Conservation (phyloP, 2,888 invertebrate genomes). For the Pseudolycoriella hygida region DNA sequence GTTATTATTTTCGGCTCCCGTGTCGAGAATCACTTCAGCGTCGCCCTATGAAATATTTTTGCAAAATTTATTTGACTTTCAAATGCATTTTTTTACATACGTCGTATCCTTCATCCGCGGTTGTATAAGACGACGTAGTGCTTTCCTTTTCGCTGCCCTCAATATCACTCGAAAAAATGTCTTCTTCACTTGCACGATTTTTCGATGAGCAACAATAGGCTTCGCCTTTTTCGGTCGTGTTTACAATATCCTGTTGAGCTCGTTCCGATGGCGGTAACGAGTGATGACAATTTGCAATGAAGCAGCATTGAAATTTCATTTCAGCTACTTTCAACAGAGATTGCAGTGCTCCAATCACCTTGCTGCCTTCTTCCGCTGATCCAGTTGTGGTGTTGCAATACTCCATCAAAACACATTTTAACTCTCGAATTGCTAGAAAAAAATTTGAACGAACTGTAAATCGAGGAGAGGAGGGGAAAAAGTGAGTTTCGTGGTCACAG, state of each 20-base stretch:
- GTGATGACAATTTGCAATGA: background rate
- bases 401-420: too few relatives aligned
- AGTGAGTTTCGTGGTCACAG: too few relatives aligned
- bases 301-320: constrained; percentile 14
- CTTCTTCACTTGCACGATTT: constrained; percentile 22
- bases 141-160: constrained; percentile 22
- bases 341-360: constrained; percentile 21
- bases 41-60: constrained; percentile 16
- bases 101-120: constrained; percentile 29
- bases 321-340: constrained; percentile 26
- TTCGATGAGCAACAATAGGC: constrained; percentile 5
- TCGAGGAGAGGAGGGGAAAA: too few relatives aligned
- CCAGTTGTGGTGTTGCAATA: background rate
- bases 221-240: background rate
- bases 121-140: constrained; percentile 21
- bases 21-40: constrained; percentile 18
- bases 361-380: background rate
- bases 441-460: too few relatives aligned
- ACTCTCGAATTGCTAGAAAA: too few relatives aligned
- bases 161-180: background rate
- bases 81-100: background rate
- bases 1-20: constrained; percentile 2
- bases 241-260: background rate
- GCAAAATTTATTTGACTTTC: background rate
- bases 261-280: background rate